A percentile compares a stretch with the other conserved stretches of the same genome.
Evolutionary conservation across 2,113 vertebrate species (phyloP).

Genomic region (Lophura nycthemera): DNA sequence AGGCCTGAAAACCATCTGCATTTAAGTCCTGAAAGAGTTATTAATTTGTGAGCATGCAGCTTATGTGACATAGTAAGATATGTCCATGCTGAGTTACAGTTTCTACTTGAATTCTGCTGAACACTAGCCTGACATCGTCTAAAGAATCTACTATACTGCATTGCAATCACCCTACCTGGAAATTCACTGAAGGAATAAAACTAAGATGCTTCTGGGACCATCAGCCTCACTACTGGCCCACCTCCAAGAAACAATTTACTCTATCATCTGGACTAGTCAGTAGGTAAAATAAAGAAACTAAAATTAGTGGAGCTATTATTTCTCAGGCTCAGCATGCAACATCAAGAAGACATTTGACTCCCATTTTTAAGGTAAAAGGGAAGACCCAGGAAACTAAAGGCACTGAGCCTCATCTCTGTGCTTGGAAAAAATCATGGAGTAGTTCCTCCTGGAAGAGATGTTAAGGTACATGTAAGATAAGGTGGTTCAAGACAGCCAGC

Average conservation of each 20-base stretch:
- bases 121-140: constrained; percentile 42
- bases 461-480: no score
- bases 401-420: neutral
- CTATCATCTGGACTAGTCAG: neutral
- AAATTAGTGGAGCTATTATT: neutral
- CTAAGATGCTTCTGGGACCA: neutral
- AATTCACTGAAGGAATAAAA: neutral
- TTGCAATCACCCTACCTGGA: neutral
- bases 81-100: constrained; percentile 9
- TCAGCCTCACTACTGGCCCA: neutral
- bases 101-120: constrained; percentile 55
- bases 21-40: constrained; percentile 46
- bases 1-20: neutral
- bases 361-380: neutral
- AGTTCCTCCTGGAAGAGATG: no score
- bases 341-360: neutral
- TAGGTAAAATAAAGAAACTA: neutral
- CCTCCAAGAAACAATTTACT: constrained; percentile 15
- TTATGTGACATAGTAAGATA: constrained; percentile 19
- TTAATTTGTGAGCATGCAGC: constrained; percentile 21
- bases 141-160: constrained; percentile 15
- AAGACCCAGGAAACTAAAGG: neutral
- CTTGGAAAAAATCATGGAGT: neutral
- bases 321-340: neutral
- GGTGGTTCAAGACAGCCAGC: no score